Conservation (phyloP, 2,113 vertebrate genomes). For the Miniopterus natalensis region DNA sequence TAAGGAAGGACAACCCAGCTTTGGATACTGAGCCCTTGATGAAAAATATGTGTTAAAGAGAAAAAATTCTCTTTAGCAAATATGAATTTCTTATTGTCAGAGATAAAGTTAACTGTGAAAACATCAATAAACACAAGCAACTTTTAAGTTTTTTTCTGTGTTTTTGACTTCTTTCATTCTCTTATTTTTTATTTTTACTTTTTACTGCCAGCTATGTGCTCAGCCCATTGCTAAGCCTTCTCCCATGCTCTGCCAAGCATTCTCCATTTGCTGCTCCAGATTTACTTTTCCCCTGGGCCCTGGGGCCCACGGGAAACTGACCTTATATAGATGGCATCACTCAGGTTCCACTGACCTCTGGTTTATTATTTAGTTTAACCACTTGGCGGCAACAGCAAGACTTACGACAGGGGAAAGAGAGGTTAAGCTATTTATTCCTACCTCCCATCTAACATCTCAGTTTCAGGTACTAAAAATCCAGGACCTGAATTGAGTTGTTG, state of each 20-base stretch:
- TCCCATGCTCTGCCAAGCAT: background rate
- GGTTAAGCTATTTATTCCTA: background rate
- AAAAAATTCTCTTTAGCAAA: conserved; percentile 1
- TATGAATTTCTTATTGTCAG: background rate
- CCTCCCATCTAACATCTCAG: background rate
- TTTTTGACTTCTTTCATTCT: background rate
- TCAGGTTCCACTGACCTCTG: background rate
- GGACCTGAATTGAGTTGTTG: background rate
- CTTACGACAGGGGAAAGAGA: background rate
- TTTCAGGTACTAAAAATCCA: conserved; percentile 15
- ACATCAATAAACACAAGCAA: background rate
- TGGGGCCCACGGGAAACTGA: background rate
- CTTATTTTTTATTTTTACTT: background rate
- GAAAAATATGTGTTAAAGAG: background rate
- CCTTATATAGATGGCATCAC: background rate
- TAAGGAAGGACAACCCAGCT: background rate
- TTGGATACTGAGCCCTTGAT: background rate
- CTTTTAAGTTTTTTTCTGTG: background rate
- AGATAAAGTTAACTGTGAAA: background rate
- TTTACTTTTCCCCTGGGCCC: background rate
- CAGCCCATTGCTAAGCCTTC: background rate
- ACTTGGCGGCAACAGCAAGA: background rate
- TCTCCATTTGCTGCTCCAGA: background rate
- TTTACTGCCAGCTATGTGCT: background rate
- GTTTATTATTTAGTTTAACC: background rate